Base-by-base conservation (phyloP, 2,888 invertebrate genomes). In the Lepidochitona cinerea region DNA sequence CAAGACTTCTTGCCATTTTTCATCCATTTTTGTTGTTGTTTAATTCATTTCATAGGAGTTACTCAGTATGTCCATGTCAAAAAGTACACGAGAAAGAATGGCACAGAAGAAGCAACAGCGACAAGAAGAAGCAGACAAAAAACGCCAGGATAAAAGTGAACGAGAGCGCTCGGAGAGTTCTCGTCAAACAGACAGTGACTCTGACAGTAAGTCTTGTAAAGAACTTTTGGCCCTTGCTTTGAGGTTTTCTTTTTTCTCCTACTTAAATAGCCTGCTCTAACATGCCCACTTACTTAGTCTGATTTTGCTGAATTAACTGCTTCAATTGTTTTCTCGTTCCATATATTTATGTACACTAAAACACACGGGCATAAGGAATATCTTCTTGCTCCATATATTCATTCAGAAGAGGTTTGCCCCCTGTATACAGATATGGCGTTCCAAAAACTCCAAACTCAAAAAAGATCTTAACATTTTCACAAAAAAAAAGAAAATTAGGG, bases 11-110 rank as follows among this genome's bases (percentile, higher is more conserved):
- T n/a, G n/a, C n/a, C n/a, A n/a, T n/a, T n/a, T n/a, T n/a, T n/a
- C n/a, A n/a, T n/a, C n/a, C n/a, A n/a, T n/a, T n/a, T n/a, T n/a
- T n/a, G n/a, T n/a, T n/a, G n/a, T n/a, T n/a, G n/a, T n/a, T n/a
- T n/a, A n/a, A n/a, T n/a, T n/a, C n/a, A n/a, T n/a, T 5, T 75
- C 68, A 36, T 73, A 85, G 85, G 85, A 85, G 52, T 73, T 79
- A 3, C 79, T 79, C 72, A 79, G 81, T 54, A 66, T 81, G 37
- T 78, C 82, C 36, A 81, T 86, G 82, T 84, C 84, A 18, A 83
- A 82, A 75, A 79, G 81, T 9, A 71, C 83, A 37, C 83, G 79
- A 72, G 86, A 87, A 70, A 82, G 81, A 69, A 80, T 87, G 36
- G 82, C 82, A 4, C 73, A 77, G 75, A 85, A 80, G 71, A 81